Base-by-base conservation (phyloP, 2,888 invertebrate species). In the Lycaena phlaeas region DNA sequence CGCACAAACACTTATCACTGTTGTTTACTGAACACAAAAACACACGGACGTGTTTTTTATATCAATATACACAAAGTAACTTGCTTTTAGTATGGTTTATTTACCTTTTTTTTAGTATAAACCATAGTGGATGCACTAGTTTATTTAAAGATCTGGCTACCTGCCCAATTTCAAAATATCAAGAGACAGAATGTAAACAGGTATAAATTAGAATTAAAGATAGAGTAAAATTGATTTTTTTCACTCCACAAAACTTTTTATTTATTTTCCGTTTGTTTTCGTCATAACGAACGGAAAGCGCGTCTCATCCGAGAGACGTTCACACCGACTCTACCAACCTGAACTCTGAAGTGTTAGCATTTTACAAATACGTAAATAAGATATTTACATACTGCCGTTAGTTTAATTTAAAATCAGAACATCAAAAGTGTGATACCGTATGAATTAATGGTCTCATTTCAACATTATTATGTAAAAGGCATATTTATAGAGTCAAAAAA, bases 121-220 rank as follows among this genome's bases (percentile, higher is more conserved):
- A 27, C 38, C 18, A 38, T 18, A 11, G 27, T n/a, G 10, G 17
- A 15, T 38, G 38, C 27, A 38, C 14, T 9, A 18, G 17, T 28
- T 38, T 38, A 38, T 28, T 34, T 34, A 34, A 12, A 18, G 12
- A 34, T 11, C 34, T 34, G 34, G 34, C 34, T 34, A 1, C 11
- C 12, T 34, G 34, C 34, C 34, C 34, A 22, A 34, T 22, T 34
- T 34, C 34, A 17, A 34, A 34, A 34, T 34, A 34, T 22, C 14
- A 22, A 22, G 6, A 22, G 18, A 18, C 34, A 11, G 12, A 34
- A 11, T 22, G 34, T 22, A 34, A 34, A 22, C 18, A 34, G 12
- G 12, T 11, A 34, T 34, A 34, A 34, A 34, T 34, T 22, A 22
- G 5, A 22, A 18, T 12, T 12, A 18, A 17, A 10, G 22, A 2